These are phyloP conservation scores for Crax fasciolata DNA, from an alignment of 2,797 vertebrate genomes.

Conservation along the genomic window DNA sequence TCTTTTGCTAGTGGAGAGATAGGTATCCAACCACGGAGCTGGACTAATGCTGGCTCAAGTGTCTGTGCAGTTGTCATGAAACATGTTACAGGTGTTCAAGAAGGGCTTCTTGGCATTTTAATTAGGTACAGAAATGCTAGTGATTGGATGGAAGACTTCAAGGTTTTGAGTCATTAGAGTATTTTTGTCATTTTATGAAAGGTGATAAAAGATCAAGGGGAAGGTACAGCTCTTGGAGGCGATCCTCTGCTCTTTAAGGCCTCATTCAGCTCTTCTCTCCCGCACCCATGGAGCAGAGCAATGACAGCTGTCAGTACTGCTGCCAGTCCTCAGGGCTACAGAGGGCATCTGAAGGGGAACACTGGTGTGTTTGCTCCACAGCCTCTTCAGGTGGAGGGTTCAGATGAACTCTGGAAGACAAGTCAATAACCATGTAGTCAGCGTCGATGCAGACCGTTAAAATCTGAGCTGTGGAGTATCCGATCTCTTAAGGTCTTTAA, in stretches of 20 bases:
- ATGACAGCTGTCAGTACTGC: not conserved
- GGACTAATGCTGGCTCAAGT: not conserved
- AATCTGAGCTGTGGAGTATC: constrained; percentile 57
- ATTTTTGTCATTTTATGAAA: not conserved
- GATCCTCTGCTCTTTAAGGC: not conserved
- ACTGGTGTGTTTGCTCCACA: not conserved
- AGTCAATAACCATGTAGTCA: constrained; percentile 63
- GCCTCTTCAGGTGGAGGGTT: constrained; percentile 1
- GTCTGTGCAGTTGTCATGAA: not conserved
- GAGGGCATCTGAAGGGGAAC: constrained; percentile 27
- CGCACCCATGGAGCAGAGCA: not conserved
- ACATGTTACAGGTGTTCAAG: not conserved
- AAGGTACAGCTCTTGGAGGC: not conserved
- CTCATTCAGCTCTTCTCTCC: not conserved
- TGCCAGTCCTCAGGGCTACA: not conserved
- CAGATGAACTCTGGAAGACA: constrained; percentile 56
- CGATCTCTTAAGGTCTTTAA: constrained; percentile 34
- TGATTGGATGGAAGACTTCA: not conserved
- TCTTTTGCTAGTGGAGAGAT: not conserved
- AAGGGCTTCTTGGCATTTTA: not conserved
- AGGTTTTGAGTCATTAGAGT: not conserved
- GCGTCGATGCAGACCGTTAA: not conserved
- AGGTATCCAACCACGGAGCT: not conserved
- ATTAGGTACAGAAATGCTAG: not conserved
- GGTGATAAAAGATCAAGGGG: not conserved